Base-by-base conservation (phyloP, 2,888 invertebrate species). In the Drosophila mettleri region DNA sequence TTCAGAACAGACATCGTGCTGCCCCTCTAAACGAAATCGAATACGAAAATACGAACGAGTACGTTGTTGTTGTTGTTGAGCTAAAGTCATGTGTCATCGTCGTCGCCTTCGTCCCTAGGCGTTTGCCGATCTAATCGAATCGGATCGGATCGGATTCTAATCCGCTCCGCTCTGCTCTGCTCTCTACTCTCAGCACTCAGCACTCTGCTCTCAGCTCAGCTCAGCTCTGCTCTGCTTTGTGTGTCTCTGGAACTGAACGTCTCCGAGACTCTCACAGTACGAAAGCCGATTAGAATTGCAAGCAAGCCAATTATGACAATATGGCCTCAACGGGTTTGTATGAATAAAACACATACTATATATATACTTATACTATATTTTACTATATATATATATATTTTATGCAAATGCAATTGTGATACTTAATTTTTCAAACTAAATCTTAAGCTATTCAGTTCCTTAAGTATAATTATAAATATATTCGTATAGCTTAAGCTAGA, bases 251-350 rank as follows among this genome's bases (percentile, higher is more conserved):
- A 69, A 74, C 81, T 77, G 79, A 63, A 67, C 54, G 71, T 78
- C 74, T 77, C 72, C 70, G 80, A 83, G 84, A 81, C 81, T 83
- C 81, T 72, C 81, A 78, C 75, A 84, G 85, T 78, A 74, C 78
- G 80, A 80, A 80, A 80, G 80, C 78, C 86, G 86, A 80, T 87
- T 85, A 87, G 82, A 87, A 80, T 83, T 78, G 84, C 86, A 77
- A 76, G 80, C 73, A 75, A 84, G 78, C 86, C 86, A 72, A 76
- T 59, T 69, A 69, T 69, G 59, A 65, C 73, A 81, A 69, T 24
- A 34, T 78, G 79, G 79, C 75, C 64, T 74, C 66, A 65, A 86
- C 85, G 85, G 88, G 88, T 86, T 86, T 86, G 86, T 86, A 86
- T 88, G 86, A 80, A 78, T 74, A 76, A 87, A 74, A 76, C 80